phyloP scores from a whole-genome alignment of 1,140 invertebrate species.

The Drosophila persimilis region DNA sequence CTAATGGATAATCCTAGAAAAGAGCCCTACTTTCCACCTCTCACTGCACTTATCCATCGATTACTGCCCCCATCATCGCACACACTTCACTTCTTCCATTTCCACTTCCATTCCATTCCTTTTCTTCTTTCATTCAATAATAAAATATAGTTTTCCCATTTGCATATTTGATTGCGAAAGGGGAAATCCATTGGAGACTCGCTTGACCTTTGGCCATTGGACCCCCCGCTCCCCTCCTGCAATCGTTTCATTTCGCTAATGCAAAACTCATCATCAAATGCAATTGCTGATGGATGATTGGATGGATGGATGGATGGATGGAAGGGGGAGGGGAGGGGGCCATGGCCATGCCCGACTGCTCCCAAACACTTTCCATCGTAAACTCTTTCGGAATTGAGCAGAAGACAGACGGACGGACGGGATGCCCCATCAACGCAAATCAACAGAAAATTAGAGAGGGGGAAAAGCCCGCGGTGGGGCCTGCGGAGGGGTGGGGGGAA shows the following conservation, averaged over 20 bases:
- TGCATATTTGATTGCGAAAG: conserved; percentile 2
- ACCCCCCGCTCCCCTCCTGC: not conserved
- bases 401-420: not conserved
- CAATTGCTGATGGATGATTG: conserved; percentile 25
- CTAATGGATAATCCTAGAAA: too few species aligned
- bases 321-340: not conserved
- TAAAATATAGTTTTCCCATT: not conserved
- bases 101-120: too few species aligned
- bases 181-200: conserved; percentile 12
- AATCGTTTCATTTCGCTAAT: conserved; percentile 47
- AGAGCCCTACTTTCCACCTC: too few species aligned
- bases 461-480: not conserved
- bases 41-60: too few species aligned
- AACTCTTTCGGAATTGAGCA: conserved; percentile 43
- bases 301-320: not conserved
- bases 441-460: conserved; percentile 1
- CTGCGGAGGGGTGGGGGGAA: not conserved
- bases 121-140: not conserved
- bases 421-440: conserved; percentile 43
- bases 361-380: conserved; percentile 52
- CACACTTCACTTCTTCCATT: too few species aligned
- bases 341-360: conserved; percentile 33
- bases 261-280: conserved; percentile 29
- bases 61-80: too few species aligned
- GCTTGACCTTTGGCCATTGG: conserved; percentile 7